Evolutionary conservation across 2,888 invertebrate genomes (phyloP), one percentile per base, ranked within the genome.

Genomic region (Agonopterix subpropinquella): DNA sequence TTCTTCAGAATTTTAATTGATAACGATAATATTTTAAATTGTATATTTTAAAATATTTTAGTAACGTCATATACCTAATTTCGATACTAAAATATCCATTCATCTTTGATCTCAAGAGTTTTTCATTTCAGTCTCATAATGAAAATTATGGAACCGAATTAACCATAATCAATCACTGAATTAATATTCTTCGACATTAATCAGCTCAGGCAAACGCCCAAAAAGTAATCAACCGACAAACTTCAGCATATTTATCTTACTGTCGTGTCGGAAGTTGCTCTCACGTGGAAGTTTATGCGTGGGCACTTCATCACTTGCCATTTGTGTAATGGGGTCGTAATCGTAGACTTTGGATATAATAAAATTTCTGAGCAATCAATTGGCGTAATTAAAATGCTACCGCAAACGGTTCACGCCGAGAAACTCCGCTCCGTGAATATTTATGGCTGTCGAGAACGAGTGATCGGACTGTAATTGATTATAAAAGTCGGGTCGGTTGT

Each of bases 391-490:
- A 79, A 80, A 77, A 73, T 66, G 65, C 64, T 53, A 57, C 70
- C 69, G 65, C 72, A 66, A 74, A 71, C 68, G 72, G 69, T 67
- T 70, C 59, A 35, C 62, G 62, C 65, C 72, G 74, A 73, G 77
- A 70, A 73, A 65, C 63, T 69, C 67, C 68, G 70, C 67, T 72
- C 65, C 65, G 72, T 68, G 74, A 73, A 77, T 78, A 79, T 80
- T 81, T 80, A 81, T 73, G 69, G 72, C 60, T 56, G 65, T 64
- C 63, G 58, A 62, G 62, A 70, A 62, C 71, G 76, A 77, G 70
- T 79, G 75, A 79, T 82, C 70, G 72, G 72, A 72, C 70, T 61
- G 76, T 80, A 82, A 84, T 83, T 80, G 82, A 80, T 80, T 80
- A 74, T 83, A 80, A 84, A 84, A 80, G 81, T 83, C 82, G 62